phyloP scores from a whole-genome alignment of 37 sponge, comb jelly and placozoan genomes.

The Cliona cf. orientalis region DNA sequence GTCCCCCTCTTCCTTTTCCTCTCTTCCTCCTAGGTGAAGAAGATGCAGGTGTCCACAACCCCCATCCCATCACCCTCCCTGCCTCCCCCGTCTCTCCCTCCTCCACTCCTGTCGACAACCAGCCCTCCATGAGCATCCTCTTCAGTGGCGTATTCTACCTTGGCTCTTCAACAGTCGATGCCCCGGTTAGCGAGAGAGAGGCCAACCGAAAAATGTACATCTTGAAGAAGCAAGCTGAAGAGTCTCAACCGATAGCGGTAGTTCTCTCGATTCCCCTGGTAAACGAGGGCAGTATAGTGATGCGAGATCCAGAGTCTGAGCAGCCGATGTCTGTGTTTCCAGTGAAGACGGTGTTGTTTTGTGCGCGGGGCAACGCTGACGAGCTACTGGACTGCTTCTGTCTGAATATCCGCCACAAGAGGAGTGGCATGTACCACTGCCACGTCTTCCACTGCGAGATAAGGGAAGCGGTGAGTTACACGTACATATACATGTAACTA shows the following conservation, averaged over 20 bases:
- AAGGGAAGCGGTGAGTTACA: conserved; percentile 54
- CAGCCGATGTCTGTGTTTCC: conserved; percentile 47
- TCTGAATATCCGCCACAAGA: conserved; percentile 72
- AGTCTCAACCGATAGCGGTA: conserved; percentile 56
- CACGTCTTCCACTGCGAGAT: conserved; percentile 74
- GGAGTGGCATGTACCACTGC: conserved; percentile 74
- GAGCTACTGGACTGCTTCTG: conserved; percentile 77
- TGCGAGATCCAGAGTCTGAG: conserved; percentile 66
- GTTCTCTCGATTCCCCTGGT: conserved; percentile 64
- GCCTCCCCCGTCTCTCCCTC: background rate
- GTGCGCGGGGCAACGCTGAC: conserved; percentile 78
- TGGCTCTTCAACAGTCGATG: conserved; percentile 87
- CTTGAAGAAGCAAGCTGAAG: conserved; percentile 62
- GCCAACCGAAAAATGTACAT: conserved; percentile 80
- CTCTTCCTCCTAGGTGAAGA: conserved; percentile 10
- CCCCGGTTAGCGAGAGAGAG: conserved; percentile 87
- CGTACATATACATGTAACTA: no score
- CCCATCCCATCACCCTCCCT: background rate
- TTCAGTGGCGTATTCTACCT: conserved; percentile 70
- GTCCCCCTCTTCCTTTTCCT: no score
- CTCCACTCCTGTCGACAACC: background rate
- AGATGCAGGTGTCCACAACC: background rate
- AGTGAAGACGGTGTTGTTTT: conserved; percentile 77
- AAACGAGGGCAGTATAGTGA: conserved; percentile 59
- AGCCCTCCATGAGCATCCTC: conserved; percentile 32